Evolutionary conservation across 2,888 invertebrate genomes (phyloP).

Genomic region (Xestobium rufovillosum): DNA sequence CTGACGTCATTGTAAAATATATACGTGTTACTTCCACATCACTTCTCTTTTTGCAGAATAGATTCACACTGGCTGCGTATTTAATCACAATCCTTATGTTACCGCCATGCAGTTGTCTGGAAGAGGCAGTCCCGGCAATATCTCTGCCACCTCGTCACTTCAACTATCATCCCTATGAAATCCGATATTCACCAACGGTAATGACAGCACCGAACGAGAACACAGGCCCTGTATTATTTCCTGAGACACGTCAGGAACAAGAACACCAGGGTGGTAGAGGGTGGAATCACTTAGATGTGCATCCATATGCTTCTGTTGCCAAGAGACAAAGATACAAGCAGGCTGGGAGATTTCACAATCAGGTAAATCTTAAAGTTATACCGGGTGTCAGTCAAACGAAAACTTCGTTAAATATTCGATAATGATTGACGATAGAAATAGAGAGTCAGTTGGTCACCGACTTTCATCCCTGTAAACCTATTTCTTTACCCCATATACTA

Average conservation of each 20-base stretch:
- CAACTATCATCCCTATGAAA: conserved; percentile 41
- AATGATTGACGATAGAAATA: no score
- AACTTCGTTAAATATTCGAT: no score
- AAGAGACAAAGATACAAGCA: conserved; percentile 12
- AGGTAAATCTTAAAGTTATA: no score
- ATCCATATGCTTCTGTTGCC: conserved; percentile 15
- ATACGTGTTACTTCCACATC: no score
- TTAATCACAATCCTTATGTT: background rate
- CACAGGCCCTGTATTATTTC: conserved; percentile 27
- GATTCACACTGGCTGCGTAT: no score
- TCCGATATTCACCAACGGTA: background rate
- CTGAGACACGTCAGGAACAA: conserved; percentile 18
- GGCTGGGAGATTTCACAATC: conserved; percentile 8
- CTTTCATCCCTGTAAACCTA: no score
- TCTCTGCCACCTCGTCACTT: conserved; percentile 40
- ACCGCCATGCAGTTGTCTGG: conserved; percentile 19
- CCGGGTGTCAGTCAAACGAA: no score
- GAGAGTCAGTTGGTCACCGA: no score
- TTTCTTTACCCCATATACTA: no score
- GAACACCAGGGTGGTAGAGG: conserved; percentile 16
- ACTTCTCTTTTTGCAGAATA: no score
- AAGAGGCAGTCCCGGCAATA: conserved; percentile 37
- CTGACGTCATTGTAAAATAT: no score
- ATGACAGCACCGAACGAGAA: background rate
- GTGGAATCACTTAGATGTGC: conserved; percentile 14